Percentiles rank a stretch among this genome's conserved stretches.
Evolutionary conservation across 2,113 vertebrate species (phyloP).

Genomic region (Gasterosteus nipponicus): DNA sequence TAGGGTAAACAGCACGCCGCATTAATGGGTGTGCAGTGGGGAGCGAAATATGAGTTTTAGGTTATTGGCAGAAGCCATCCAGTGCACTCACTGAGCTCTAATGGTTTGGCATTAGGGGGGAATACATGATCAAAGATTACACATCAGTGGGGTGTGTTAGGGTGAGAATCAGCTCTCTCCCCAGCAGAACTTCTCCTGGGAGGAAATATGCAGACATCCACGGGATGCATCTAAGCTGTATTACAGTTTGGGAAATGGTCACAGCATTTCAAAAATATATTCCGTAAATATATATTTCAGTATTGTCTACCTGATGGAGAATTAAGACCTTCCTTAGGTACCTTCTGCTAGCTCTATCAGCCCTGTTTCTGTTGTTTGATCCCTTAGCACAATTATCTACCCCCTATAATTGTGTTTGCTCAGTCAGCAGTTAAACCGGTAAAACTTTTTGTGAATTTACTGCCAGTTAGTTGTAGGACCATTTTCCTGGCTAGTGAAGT

Average conservation of each 20-base stretch:
- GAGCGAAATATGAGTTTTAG: conserved; percentile 1
- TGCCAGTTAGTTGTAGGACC: not conserved
- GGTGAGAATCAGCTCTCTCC: not conserved
- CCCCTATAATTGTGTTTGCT: not conserved
- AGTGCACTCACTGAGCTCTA: conserved; percentile 6
- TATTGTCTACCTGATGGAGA: not conserved
- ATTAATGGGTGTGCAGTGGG: conserved; percentile 2
- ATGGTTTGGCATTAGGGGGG: conserved; percentile 28
- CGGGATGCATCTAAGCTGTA: not conserved
- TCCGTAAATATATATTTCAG: not conserved
- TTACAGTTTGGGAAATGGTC: not conserved
- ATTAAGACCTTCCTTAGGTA: not conserved
- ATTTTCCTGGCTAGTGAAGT: not conserved
- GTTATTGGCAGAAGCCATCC: conserved; percentile 22
- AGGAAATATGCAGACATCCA: not conserved
- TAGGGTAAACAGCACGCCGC: conserved; percentile 1
- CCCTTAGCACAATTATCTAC: not conserved
- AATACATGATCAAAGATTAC: not conserved
- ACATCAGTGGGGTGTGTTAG: not conserved
- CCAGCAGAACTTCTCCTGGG: not conserved
- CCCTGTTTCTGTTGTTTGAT: not conserved
- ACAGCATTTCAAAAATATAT: not conserved
- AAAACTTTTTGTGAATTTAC: not conserved
- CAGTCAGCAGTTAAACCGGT: not conserved
- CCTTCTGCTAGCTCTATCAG: not conserved